Conservation (phyloP, 2,888 invertebrate genomes). For the Acronicta alni region DNA sequence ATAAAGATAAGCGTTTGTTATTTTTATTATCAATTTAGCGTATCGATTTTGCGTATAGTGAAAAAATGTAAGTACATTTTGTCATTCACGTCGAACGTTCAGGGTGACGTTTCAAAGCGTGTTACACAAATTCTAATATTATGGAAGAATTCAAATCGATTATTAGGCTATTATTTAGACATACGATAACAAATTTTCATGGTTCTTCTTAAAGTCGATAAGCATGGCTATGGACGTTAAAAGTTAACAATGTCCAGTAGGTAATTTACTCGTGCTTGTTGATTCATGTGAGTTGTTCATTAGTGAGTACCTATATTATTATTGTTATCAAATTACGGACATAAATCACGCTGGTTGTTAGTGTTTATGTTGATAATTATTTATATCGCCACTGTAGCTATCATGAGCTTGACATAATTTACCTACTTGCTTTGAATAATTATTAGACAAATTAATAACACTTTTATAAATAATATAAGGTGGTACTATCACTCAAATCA, state of each 20-base stretch:
- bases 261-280: slow-evolving; percentile 5
- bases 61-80: slow-evolving; percentile 60
- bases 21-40: slow-evolving; percentile 25
- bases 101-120: slow-evolving; percentile 70
- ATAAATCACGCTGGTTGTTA: slow-evolving; percentile 12
- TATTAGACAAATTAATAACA: too few species aligned
- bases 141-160: slow-evolving; percentile 42
- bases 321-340: slow-evolving; percentile 20
- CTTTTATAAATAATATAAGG: too few species aligned
- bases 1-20: slow-evolving; percentile 36
- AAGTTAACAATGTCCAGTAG: slow-evolving; percentile 5
- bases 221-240: slow-evolving; percentile 9
- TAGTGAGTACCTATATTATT: slow-evolving; percentile 23
- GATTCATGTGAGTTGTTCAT: slow-evolving; percentile 23
- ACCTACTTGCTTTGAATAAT: too few species aligned
- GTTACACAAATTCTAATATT: slow-evolving; percentile 51
- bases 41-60: slow-evolving; percentile 19
- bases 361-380: slow-evolving; percentile 15
- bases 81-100: slow-evolving; percentile 60
- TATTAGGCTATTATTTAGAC: slow-evolving; percentile 39
- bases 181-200: slow-evolving; percentile 29
- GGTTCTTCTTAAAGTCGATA: slow-evolving; percentile 11
- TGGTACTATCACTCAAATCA: too few species aligned
- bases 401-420: too few species aligned
- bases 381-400: slow-evolving; percentile 2